Base-by-base conservation (phyloP, 1,140 invertebrate genomes). In the Eubasilissa regina region DNA sequence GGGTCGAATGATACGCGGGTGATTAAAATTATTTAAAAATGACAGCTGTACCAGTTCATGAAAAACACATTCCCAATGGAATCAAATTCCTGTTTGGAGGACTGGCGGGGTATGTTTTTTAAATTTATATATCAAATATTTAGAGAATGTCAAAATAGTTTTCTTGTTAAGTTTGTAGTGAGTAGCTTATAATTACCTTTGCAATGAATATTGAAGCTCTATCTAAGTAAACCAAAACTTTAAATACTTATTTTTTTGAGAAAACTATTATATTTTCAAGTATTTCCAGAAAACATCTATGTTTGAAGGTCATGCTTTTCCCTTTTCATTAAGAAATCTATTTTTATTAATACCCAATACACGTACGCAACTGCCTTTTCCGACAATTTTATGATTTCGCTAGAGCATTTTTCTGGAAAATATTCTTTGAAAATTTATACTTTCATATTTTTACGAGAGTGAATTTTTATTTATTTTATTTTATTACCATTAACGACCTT, bases 71-170 rank as follows among this genome's bases (percentile, higher is more conserved):
- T 47, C 92, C 92, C 4, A 93, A 92, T 86, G 87, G 86, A 44
- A 86, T 93, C 66, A 93, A 93, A 85, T 93, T 93, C 81, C 85
- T 92, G n/a, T 92, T 93, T 81, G 92, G 92, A 66, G 90, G 90
- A 81, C 83, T 87, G 81, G 91, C 94, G 78, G 94, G 94, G 94
- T 95, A 91, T 87, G 87, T 68, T 68, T 68, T 47, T n/a, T n/a
- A n/a, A 43, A 47, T 45, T 89, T 84, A 84, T 64, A 83, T 77
- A 78, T 68, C 78, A 84, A 83, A 85, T 84, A 45, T 53, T 48
- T 60, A 43, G 78, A 51, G 60, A 64, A 48, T 21, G 25, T 73
- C 51, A 17, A 44, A 53, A 77, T 56, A 19, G 11, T 58, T 68
- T 64, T 81, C n/a, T 66, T 45, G 25, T 35, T 35, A 35, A 35